Evolutionary conservation across 2,888 invertebrate genomes (phyloP).

Genomic region (Antitype chi): DNA sequence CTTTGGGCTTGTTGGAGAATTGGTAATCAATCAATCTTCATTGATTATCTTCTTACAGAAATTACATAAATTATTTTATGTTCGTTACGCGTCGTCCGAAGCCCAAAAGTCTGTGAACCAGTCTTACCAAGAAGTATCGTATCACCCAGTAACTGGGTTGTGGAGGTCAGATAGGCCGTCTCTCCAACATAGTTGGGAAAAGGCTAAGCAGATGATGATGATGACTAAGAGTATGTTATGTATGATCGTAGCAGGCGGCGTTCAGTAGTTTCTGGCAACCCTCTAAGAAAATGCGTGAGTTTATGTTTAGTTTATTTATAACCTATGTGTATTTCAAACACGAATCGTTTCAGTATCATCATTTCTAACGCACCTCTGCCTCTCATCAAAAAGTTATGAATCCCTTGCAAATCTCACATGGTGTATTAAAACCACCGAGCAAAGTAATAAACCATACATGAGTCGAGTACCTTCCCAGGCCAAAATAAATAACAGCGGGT

Average conservation of each 20-base stretch:
- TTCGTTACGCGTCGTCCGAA: too few species aligned
- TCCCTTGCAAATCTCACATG: neutral
- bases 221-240: neutral
- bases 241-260: neutral
- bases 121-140: too few species aligned
- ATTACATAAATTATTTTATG: neutral
- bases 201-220: too few species aligned
- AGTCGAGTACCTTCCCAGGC: too few species aligned
- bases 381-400: neutral
- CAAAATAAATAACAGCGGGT: neutral
- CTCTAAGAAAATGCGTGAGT: neutral
- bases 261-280: too few species aligned
- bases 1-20: neutral
- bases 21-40: slow-evolving; percentile 30
- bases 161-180: too few species aligned
- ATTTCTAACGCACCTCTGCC: neutral
- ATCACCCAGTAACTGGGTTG: too few species aligned
- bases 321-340: neutral
- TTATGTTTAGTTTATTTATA: neutral
- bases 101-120: too few species aligned
- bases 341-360: neutral
- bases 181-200: too few species aligned
- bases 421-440: too few species aligned
- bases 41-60: slow-evolving; percentile 1
- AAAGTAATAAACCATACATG: neutral